These are phyloP conservation scores for Lasioglossum leucozonium DNA, from an alignment of 2,888 invertebrate genomes.

Conservation along the genomic window DNA sequence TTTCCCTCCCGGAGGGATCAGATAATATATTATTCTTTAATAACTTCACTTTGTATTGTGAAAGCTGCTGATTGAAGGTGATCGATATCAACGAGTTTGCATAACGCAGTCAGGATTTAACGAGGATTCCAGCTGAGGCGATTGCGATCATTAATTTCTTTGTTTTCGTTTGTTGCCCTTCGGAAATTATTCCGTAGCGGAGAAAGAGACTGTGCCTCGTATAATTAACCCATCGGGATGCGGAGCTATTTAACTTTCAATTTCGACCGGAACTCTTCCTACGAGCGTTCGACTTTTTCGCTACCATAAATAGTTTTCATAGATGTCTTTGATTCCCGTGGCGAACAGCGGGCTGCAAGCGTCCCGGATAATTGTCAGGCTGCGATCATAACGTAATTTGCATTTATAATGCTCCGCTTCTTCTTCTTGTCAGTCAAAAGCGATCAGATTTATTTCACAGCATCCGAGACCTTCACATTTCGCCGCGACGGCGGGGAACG, in stretches of 20 bases:
- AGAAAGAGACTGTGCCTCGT: background rate
- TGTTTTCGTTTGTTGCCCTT: background rate
- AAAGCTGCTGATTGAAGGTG: conserved; percentile 15
- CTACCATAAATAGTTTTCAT: background rate
- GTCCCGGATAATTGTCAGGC: background rate
- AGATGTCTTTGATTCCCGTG: background rate
- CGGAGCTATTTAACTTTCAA: background rate
- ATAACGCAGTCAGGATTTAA: conserved; percentile 1
- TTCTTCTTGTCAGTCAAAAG: conserved; percentile 24
- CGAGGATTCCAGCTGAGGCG: conserved; percentile 1
- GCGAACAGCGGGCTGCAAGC: background rate
- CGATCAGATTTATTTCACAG: conserved; percentile 6
- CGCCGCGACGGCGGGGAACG: conserved; percentile 12
- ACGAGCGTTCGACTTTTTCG: background rate
- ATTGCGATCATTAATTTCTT: conserved; percentile 20
- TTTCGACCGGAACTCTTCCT: background rate
- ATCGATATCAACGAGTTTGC: background rate
- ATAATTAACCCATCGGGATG: background rate
- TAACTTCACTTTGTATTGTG: conserved; percentile 17
- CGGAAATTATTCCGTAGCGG: background rate
- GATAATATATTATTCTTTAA: background rate
- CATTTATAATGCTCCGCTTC: conserved; percentile 15
- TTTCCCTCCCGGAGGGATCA: background rate
- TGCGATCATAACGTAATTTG: conserved; percentile 12
- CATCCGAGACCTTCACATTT: conserved; percentile 46